Evolutionary conservation across 2,888 invertebrate species (phyloP), one percentile per base, ranked within the genome.

Genomic region (Platerodrilus igneus): DNA sequence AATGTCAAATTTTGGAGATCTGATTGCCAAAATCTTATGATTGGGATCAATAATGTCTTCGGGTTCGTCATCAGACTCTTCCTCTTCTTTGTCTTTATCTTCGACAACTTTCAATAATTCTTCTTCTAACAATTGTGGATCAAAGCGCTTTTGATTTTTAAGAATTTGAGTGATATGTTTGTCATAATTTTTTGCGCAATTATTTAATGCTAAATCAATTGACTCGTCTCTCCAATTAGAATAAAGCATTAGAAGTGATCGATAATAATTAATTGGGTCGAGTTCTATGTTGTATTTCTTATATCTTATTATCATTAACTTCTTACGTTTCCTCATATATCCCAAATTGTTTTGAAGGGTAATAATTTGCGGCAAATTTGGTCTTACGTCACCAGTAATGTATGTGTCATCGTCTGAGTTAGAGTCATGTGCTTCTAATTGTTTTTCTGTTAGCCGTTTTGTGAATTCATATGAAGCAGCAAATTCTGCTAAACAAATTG

Each of bases 11-110:
- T n/a, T 10, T 10, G 23, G 23, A 6, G 23, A 6, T 23, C 23
- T 4, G 9, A 23, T 23, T 5, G 23, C 23, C 10, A 23, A 23
- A 5, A 23, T n/a, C 9, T 23, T 10, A 10, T 23, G 23, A 5
- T 23, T 10, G n/a, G n/a, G n/a, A n/a, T 23, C 23, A 23, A 4
- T 7, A 23, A 23, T 23, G 6, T 23, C 23, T 23, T 23, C 23
- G 9, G n/a, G n/a, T n/a, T n/a, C n/a, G n/a, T n/a, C n/a, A n/a
- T n/a, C n/a, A n/a, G n/a, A n/a, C n/a, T n/a, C n/a, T n/a, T n/a
- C n/a, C n/a, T n/a, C n/a, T n/a, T n/a, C n/a, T n/a, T n/a, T n/a
- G n/a, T n/a, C n/a, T n/a, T n/a, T n/a, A n/a, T n/a, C n/a, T n/a
- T n/a, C n/a, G n/a, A n/a, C n/a, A n/a, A n/a, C n/a, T 23, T 23